phyloP scores from a whole-genome alignment of 2,888 invertebrate genomes.

The Phengaris alcon region DNA sequence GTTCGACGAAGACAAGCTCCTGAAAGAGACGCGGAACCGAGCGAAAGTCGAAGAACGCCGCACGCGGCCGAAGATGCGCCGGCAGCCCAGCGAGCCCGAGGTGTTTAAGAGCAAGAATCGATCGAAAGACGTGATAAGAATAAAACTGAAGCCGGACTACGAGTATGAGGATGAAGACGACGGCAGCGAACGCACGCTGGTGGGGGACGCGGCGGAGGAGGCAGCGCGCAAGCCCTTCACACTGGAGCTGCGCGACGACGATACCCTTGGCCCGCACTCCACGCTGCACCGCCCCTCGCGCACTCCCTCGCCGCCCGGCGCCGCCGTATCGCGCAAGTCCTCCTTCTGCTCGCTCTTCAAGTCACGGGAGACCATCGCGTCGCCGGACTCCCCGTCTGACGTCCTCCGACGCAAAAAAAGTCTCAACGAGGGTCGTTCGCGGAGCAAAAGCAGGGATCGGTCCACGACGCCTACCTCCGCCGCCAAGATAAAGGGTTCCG shows the following conservation, averaged over 20 bases:
- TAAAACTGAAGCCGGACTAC: slow-evolving; percentile 86
- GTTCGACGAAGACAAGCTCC: slow-evolving; percentile 52
- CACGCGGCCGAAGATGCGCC: slow-evolving; percentile 56
- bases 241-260: slow-evolving; percentile 71
- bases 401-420: slow-evolving; percentile 66
- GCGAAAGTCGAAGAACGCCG: slow-evolving; percentile 57
- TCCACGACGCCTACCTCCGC: slow-evolving; percentile 78
- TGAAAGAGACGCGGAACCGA: slow-evolving; percentile 57
- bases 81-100: slow-evolving; percentile 53
- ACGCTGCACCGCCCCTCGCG: slow-evolving; percentile 51
- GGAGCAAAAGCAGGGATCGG: slow-evolving; percentile 83
- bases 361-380: slow-evolving; percentile 83
- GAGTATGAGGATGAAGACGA: slow-evolving; percentile 80
- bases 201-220: slow-evolving; percentile 49
- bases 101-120: slow-evolving; percentile 57
- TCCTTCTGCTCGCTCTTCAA: slow-evolving; percentile 90
- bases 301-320: slow-evolving; percentile 84
- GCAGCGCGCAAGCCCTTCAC: slow-evolving; percentile 80
- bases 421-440: slow-evolving; percentile 73
- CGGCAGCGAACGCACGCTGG: slow-evolving; percentile 49
- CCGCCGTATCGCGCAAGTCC: slow-evolving; percentile 85
- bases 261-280: slow-evolving; percentile 51
- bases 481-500: slow-evolving; percentile 81
- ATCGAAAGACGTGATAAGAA: slow-evolving; percentile 76
- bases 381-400: slow-evolving; percentile 81